Evolutionary conservation across 2,797 vertebrate genomes (phyloP).

Genomic region (Apogon talboti): DNA sequence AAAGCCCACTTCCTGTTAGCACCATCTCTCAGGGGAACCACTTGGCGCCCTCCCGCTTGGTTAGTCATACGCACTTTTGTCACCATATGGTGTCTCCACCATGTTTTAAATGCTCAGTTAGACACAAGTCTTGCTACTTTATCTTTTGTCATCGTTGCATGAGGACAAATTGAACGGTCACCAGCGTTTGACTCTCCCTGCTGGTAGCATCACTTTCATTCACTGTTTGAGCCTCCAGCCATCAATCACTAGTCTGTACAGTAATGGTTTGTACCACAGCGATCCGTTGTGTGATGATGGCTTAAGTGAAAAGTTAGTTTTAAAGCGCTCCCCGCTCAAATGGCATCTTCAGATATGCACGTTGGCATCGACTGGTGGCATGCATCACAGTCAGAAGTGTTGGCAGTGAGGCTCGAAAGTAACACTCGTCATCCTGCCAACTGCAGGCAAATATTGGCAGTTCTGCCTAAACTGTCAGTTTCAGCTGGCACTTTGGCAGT

Average conservation of each 20-base stretch:
- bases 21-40: slow-evolving; percentile 24
- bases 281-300: slow-evolving; percentile 43
- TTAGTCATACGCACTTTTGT: slow-evolving; percentile 13
- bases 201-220: slow-evolving; percentile 9
- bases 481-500: slow-evolving; percentile 37
- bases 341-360: slow-evolving; percentile 18
- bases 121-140: slow-evolving; percentile 10
- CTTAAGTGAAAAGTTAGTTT: slow-evolving; percentile 38
- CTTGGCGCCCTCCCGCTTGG: slow-evolving; percentile 29
- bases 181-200: slow-evolving; percentile 14
- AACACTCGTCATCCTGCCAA: slow-evolving; percentile 50
- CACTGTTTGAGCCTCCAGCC: slow-evolving; percentile 15
- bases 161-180: slow-evolving; percentile 15
- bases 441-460: slow-evolving; percentile 50
- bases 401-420: slow-evolving; percentile 59
- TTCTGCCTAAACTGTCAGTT: slow-evolving; percentile 25
- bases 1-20: slow-evolving; percentile 46
- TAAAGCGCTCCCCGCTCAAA: slow-evolving; percentile 28
- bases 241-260: slow-evolving; percentile 12
- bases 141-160: neutral
- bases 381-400: slow-evolving; percentile 37
- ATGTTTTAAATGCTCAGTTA: slow-evolving; percentile 21
- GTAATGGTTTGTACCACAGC: slow-evolving; percentile 9
- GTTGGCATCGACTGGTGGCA: slow-evolving; percentile 33
- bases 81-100: slow-evolving; percentile 20